phyloP scores from a whole-genome alignment of 2,113 vertebrate genomes.

The Percina caprodes region DNA sequence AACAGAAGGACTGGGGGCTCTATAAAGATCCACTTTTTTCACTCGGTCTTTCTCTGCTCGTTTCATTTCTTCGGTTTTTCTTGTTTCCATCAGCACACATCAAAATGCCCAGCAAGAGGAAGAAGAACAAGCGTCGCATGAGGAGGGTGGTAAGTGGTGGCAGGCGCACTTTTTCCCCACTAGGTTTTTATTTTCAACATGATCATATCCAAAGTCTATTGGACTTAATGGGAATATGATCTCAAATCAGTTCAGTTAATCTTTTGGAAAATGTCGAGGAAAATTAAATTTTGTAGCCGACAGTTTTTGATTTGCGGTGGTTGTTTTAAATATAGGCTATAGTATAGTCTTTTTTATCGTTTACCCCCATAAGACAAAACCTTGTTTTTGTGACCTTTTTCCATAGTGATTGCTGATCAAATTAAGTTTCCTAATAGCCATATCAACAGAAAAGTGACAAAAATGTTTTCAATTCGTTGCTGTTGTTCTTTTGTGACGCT shows the following conservation, averaged over 20 bases:
- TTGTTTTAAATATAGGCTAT: not conserved
- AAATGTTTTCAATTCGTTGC: not conserved
- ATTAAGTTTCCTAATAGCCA: not conserved
- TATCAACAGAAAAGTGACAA: no score
- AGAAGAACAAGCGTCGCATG: conserved; percentile 83
- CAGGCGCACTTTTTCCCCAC: not conserved
- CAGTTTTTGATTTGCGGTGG: not conserved
- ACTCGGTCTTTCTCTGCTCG: not conserved
- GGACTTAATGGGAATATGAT: not conserved
- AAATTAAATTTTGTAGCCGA: not conserved
- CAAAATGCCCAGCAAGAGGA: conserved; percentile 82
- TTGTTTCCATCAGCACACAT: conserved; percentile 13
- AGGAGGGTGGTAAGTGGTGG: conserved; percentile 75
- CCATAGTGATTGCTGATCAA: not conserved
- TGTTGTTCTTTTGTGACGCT: not conserved
- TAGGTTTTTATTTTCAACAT: not conserved
- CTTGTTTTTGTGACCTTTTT: no score
- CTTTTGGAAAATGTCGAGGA: not conserved
- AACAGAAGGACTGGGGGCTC: conserved; percentile 47
- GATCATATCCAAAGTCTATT: not conserved
- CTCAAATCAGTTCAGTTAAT: not conserved
- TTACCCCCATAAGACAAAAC: not conserved
- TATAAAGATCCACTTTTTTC: conserved; percentile 68
- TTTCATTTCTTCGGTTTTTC: conserved; percentile 19
- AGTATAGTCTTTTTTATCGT: not conserved